Base-by-base conservation (phyloP, 1,140 invertebrate species). In the Zaprionus camerounensis region DNA sequence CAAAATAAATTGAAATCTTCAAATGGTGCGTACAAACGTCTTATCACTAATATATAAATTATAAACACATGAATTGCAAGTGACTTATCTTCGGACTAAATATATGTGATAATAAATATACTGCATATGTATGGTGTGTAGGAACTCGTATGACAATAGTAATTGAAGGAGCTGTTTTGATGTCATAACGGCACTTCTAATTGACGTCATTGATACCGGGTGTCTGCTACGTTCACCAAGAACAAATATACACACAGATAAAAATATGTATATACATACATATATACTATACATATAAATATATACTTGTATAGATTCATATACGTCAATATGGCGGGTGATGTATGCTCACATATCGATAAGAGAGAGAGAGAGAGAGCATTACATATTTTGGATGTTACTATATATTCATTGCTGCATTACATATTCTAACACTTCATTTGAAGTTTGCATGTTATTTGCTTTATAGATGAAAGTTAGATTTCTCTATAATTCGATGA, bases 11-110 rank as follows among this genome's bases (percentile, higher is more conserved):
- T 34, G 15, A 69, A 64, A 80, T 72, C 74, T 80, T 81, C 46
- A 65, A 81, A 75, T 26, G 41, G 53, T 76, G 61, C 73, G 53
- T 64, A 57, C 61, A 13, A 70, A 66, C 34, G 17, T 26, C 71
- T 84, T 85, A 85, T 85, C 82, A 53, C 49, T 72, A 75, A 81
- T 75, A 87, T 87, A 87, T 87, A 82, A 87, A 87, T 85, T 85
- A 85, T 66, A 68, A 22, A 51, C 66, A 22, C 34, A 12, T 26
- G 17, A 36, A 58, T 36, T 68, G 13, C 17, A 31, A 15, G 38
- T 28, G 41, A 70, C 66, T 64, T 76, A 71, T 76, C 72, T 41
- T 38, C 17, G 22, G 24, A 55, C 46, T 20, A 12, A 24, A 55
- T 55, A 6, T 24, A 26, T 41, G 22, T 63, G 36, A 49, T 9